Conservation (phyloP, 37 sponge, comb jelly and placozoan genomes). For the Chondrilla cf. caribensis region DNA sequence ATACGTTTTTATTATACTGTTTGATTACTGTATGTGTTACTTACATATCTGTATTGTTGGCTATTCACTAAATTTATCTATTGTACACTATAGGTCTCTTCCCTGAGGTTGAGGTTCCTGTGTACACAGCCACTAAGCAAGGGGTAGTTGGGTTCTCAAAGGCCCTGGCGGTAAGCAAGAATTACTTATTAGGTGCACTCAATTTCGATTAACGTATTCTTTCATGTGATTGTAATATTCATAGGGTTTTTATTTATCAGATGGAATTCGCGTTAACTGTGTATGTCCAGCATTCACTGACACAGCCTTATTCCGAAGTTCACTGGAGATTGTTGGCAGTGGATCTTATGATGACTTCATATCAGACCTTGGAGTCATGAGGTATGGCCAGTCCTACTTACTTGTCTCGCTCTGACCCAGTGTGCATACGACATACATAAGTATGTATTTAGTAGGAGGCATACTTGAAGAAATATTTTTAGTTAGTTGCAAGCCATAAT, state of each 20-base stretch:
- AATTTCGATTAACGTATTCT: background rate
- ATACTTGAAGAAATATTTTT: no score
- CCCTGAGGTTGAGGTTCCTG: conserved; percentile 46
- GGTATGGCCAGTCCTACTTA: conserved; percentile 2
- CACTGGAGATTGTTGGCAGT: background rate
- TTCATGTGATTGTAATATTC: background rate
- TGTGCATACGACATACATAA: no score
- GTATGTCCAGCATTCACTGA: conserved; percentile 69
- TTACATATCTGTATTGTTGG: no score
- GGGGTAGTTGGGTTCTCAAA: conserved; percentile 60
- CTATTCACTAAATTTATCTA: no score
- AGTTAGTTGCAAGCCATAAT: no score
- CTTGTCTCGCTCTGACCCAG: background rate
- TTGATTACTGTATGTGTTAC: no score
- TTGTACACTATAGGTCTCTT: conserved; percentile 50
- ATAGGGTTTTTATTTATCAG: background rate
- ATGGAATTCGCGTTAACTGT: conserved; percentile 72
- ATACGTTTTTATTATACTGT: no score
- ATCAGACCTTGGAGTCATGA: background rate
- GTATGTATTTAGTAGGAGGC: no score
- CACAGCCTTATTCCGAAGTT: conserved; percentile 41
- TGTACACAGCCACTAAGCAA: conserved; percentile 60
- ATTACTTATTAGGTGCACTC: background rate
- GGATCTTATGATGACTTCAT: background rate
- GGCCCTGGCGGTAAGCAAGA: background rate